phyloP scores from a whole-genome alignment of 2,888 invertebrate species.

The Acanthosepion esculentum region DNA sequence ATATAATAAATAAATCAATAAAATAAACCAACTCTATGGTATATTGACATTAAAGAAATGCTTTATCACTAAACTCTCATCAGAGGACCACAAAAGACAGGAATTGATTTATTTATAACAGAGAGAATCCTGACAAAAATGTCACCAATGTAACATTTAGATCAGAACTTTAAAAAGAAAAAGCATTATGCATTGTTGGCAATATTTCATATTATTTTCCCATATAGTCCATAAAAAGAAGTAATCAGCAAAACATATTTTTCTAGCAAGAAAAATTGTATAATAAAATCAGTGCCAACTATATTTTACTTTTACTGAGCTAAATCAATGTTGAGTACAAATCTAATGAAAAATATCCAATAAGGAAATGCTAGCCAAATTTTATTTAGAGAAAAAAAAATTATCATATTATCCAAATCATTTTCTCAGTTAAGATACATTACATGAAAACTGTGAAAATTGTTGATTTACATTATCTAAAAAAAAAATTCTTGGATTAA shows the following conservation, averaged over 20 bases:
- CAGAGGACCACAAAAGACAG: too few relatives aligned
- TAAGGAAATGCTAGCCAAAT: constrained; percentile 33
- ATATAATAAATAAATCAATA: too few relatives aligned
- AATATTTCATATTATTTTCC: background rate
- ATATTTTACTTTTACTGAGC: background rate
- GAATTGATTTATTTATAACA: too few relatives aligned
- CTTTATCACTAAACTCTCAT: too few relatives aligned
- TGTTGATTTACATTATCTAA: background rate
- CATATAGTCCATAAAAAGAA: background rate
- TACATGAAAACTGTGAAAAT: background rate
- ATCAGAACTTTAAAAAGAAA: too few relatives aligned
- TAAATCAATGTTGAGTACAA: background rate
- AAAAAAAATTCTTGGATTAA: too few relatives aligned
- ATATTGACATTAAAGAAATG: too few relatives aligned
- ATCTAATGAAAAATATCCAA: background rate
- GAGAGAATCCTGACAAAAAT: too few relatives aligned
- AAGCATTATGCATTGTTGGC: too few relatives aligned
- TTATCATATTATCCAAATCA: background rate
- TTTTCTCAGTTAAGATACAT: background rate
- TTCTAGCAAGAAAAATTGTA: background rate
- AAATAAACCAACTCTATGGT: too few relatives aligned
- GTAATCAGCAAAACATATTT: background rate
- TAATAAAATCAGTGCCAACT: background rate
- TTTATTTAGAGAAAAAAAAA: background rate
- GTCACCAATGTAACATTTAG: too few relatives aligned